Base-by-base conservation (phyloP, 2,113 vertebrate species). In the Monopterus albus region DNA sequence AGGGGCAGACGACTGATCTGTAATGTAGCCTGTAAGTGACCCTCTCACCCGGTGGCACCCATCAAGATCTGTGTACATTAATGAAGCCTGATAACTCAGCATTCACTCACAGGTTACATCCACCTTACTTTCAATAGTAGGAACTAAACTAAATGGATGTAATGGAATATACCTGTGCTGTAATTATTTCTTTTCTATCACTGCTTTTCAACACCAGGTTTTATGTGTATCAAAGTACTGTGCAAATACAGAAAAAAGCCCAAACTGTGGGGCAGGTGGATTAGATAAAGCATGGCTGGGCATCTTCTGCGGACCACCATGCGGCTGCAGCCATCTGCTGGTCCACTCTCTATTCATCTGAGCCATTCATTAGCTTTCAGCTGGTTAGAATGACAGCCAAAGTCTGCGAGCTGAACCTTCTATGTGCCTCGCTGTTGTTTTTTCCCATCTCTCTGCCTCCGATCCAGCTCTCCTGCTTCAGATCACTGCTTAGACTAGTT, bases 21-120 rank as follows among this genome's bases (percentile, higher is more conserved):
- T 88, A 88, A 91, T 79, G 79, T 84, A 88, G 86, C 85, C 85
- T 87, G 90, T 88, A 88, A 90, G 74, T 88, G 89, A 91, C 89
- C 90, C 81, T 73, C 7, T 65, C 52, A 67, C 84, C 81, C 70
- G 62, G 60, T 72, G 73, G 71, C 66, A 64, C 68, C 72, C 78
- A 73, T 85, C 85, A 83, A 51, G 58, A 60, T 67, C 75, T 68
- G 55, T 60, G 74, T 52, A 51, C 72, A 69, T 70, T 55, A 65
- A 64, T n/a, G n/a, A n/a, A 18, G 23, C 28, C 53, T 49, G 38
- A 70, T 50, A 59, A 72, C 17, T 55, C 72, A 71, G 46, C 59
- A 31, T 60, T 62, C 58, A 66, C 20, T 33, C 60, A 43, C 23
- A 35, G 23, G 51, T 46, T 66, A 52, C 53, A 53, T 43, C 50